Percentiles rank a stretch among this genome's conserved stretches.
Conservation (phyloP, 1,140 invertebrate genomes). For the Gyrodactylus salaris region DNA sequence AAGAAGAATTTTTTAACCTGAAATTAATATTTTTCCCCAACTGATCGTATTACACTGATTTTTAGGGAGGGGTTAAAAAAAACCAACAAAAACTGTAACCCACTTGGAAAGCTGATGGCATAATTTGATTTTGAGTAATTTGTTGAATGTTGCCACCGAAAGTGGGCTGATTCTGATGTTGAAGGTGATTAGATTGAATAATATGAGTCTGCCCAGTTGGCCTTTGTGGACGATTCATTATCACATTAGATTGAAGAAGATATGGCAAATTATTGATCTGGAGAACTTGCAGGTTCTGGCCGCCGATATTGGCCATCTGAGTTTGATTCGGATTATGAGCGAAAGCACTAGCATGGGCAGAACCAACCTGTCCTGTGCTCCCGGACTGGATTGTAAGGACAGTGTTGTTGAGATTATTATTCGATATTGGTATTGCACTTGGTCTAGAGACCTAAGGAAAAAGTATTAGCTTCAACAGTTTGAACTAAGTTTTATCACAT, state of each 20-base stretch:
- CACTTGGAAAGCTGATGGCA: background rate
- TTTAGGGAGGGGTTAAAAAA: too few species aligned
- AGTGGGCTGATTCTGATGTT: background rate
- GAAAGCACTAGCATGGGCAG: background rate
- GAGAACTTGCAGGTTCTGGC: background rate
- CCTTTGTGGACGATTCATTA: background rate
- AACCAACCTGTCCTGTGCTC: background rate
- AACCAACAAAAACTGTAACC: too few species aligned
- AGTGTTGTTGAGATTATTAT: background rate
- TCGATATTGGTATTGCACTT: background rate
- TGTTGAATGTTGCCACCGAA: background rate
- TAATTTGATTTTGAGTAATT: background rate
- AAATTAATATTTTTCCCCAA: too few species aligned
- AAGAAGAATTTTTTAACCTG: too few species aligned
- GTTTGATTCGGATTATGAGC: too few species aligned
- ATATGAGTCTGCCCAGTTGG: too few species aligned
- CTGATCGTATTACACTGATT: too few species aligned
- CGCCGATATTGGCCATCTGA: background rate
- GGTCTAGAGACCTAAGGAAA: too few species aligned
- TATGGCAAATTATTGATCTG: background rate
- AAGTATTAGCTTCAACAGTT: too few species aligned
- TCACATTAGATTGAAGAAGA: background rate
- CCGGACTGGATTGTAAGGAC: background rate
- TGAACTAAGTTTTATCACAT: too few species aligned
- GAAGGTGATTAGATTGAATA: background rate